A percentile compares a stretch with the other conserved stretches of the same genome.
These are phyloP conservation scores for Spilosoma lubricipeda DNA, from an alignment of 2,888 invertebrate species.

Conservation along the genomic window DNA sequence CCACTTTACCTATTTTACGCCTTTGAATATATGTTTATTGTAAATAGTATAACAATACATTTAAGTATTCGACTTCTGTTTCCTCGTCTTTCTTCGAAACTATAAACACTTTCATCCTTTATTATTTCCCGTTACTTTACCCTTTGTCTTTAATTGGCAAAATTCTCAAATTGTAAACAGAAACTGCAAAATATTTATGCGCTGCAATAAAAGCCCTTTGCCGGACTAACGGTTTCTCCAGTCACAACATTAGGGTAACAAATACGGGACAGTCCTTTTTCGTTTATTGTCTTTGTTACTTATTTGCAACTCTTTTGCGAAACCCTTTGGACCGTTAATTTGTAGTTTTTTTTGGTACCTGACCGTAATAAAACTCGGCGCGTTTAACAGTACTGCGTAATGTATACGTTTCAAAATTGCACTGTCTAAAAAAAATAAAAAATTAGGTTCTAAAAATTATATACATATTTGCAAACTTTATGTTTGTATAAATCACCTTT, in stretches of 20 bases:
- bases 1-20: neutral
- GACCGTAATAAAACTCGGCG: conserved; percentile 65
- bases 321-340: conserved; percentile 63
- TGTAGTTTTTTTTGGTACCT: conserved; percentile 55
- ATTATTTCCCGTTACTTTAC: conserved; percentile 29
- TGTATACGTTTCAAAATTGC: conserved; percentile 37
- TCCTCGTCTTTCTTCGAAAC: conserved; percentile 20
- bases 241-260: conserved; percentile 57
- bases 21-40: conserved; percentile 3
- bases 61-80: conserved; percentile 34
- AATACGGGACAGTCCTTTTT: conserved; percentile 53
- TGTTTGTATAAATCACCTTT: conserved; percentile 41
- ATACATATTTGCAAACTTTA: conserved; percentile 55
- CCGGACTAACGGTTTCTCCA: conserved; percentile 61
- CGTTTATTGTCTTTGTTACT: conserved; percentile 64
- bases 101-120: conserved; percentile 34
- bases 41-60: conserved; percentile 17
- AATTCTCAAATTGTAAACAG: conserved; percentile 35
- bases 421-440: conserved; percentile 38
- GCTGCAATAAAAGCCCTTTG: conserved; percentile 71
- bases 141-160: conserved; percentile 49
- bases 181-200: conserved; percentile 57
- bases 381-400: conserved; percentile 44
- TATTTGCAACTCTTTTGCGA: conserved; percentile 75
- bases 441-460: conserved; percentile 33